Base-by-base conservation (phyloP, 1,140 invertebrate genomes). In the Acarapis woodi region DNA sequence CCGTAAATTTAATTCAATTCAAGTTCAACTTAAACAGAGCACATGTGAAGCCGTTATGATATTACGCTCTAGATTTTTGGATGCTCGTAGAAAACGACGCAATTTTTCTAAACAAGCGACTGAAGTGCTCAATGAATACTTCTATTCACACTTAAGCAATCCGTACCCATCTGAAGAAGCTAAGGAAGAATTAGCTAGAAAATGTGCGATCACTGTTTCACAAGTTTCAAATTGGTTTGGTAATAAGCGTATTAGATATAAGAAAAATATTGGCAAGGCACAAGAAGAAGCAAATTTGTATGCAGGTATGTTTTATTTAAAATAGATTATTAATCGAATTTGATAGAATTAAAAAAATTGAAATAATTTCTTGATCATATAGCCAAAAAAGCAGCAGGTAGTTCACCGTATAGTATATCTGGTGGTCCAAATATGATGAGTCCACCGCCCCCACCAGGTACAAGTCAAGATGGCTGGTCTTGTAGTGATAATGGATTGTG, bases 21-120 rank as follows among this genome's bases (percentile, higher is more conserved):
- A 99, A 61, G 90, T 97, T 73, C 93, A 99, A 59, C 60, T 99
- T 46, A 99, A 99, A 59, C 93, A 99, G 61, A 90, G 80, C 42
- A 99, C 90, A 12, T 99, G 93, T 55, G 93, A 99, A 57, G 93
- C 93, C n/a, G 90, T 99, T 35, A 99, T 99, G 90, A 97, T 99
- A 42, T 64, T 99, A 20, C 66, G 88, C 51, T 75, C 71, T 39
- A 59, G 72, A 59, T 96, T 94, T 63, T 66, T 96, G 39, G 88
- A 96, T 57, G 87, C 88, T 15, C 72, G 93, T 58, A 70, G 93
- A 50, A 97, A 97, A 59, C 70, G 93, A 48, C 70, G 93, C 48
- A 99, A 99, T 62, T 99, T 99, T 61, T 94, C 83, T 65, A 99
- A 99, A 65, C 87, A 97, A 58, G 90, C 93, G 16, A 96, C 90